A percentile compares a stretch with the other conserved stretches of the same genome.
Evolutionary conservation across 92 coral and sea anemone genomes (phyloP).

Genomic region (Epizoanthus illoricatus): DNA sequence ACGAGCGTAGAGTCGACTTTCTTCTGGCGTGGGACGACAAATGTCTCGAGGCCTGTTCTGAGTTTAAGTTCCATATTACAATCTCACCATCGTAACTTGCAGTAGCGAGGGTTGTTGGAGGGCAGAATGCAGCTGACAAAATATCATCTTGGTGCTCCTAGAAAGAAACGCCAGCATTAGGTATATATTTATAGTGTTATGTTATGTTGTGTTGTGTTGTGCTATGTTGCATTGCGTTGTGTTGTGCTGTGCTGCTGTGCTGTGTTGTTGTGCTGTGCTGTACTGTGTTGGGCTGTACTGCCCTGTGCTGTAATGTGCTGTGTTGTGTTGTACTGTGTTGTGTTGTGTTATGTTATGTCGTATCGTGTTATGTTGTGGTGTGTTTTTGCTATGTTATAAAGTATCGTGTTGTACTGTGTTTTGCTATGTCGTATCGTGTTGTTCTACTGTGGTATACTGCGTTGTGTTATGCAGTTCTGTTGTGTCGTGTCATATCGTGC

Average conservation of each 20-base stretch:
- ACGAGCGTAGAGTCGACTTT: constrained; percentile 64
- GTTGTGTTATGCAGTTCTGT: neutral
- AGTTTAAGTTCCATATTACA: constrained; percentile 93
- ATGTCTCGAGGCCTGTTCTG: constrained; percentile 96
- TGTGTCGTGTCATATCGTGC: neutral
- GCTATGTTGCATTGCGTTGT: neutral
- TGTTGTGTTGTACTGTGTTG: neutral
- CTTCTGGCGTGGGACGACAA: constrained; percentile 59
- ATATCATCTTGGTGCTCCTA: constrained; percentile 98
- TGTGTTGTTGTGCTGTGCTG: neutral
- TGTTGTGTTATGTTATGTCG: too few relatives aligned
- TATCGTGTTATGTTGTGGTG: too few relatives aligned
- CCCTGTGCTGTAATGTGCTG: too few relatives aligned
- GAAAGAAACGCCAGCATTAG: neutral
- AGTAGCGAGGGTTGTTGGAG: constrained; percentile 91
- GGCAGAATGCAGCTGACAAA: constrained; percentile 77
- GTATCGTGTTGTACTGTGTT: too few relatives aligned
- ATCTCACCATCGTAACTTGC: constrained; percentile 97
- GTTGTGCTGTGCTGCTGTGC: neutral
- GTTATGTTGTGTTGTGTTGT: neutral
- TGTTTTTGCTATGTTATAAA: neutral
- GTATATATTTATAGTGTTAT: too few relatives aligned
- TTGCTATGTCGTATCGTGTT: too few relatives aligned
- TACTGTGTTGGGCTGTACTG: too few relatives aligned
- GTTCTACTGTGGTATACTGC: neutral